Conservation (phyloP, 1,140 invertebrate genomes). For the Bombus turneri region DNA sequence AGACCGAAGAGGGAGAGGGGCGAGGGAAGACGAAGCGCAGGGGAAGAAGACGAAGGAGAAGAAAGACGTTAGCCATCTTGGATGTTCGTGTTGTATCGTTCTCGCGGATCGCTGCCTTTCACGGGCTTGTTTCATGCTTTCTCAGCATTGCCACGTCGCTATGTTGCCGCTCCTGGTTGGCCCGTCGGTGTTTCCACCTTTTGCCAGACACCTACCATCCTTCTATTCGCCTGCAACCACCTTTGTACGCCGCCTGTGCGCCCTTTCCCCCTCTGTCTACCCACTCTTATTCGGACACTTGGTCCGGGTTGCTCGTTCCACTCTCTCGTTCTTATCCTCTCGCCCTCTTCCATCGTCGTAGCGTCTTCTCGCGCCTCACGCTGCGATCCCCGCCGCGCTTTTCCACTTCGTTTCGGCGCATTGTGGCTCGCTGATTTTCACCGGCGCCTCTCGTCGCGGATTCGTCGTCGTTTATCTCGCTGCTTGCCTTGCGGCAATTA, state of each 20-base stretch:
- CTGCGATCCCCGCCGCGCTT: neutral
- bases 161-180: neutral
- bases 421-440: neutral
- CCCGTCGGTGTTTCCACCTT: conserved; percentile 40
- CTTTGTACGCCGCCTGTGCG: conserved; percentile 42
- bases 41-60: neutral
- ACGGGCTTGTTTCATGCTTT: conserved; percentile 48
- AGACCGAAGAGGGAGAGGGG: conserved; percentile 8
- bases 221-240: conserved; percentile 45
- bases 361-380: neutral
- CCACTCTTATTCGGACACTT: conserved; percentile 41
- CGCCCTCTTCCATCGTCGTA: neutral
- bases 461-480: neutral
- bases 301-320: neutral
- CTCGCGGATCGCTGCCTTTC: conserved; percentile 63
- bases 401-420: conserved; percentile 46
- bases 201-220: conserved; percentile 47
- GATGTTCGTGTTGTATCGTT: conserved; percentile 67
- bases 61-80: conserved; percentile 61
- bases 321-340: neutral
- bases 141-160: conserved; percentile 49
- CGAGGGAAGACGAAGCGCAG: conserved; percentile 14
- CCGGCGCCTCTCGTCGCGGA: neutral
- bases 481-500: neutral
- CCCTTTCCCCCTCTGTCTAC: conserved; percentile 22